A percentile compares a stretch with the other conserved stretches of the same genome.
Evolutionary conservation across 92 coral and sea anemone genomes (phyloP).

Genomic region (Paramuricea clavata): DNA sequence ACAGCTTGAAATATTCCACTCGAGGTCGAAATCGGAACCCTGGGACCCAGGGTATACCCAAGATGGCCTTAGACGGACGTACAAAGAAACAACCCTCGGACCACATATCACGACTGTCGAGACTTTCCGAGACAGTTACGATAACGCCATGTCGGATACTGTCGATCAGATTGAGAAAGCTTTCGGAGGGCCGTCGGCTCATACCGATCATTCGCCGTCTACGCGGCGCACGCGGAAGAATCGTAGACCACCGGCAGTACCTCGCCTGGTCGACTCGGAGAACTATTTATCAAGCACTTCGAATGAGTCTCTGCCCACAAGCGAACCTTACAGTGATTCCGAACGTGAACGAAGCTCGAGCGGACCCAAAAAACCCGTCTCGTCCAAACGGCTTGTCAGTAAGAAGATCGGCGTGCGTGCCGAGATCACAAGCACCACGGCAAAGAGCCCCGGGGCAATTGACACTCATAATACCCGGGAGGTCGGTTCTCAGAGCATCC

Average conservation of each 20-base stretch:
- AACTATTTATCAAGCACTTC: conserved; percentile 33
- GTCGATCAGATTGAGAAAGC: conserved; percentile 97
- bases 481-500: conserved; percentile 25
- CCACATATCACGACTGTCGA: conserved; percentile 91
- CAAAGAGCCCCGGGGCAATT: conserved; percentile 42
- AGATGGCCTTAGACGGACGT: conserved; percentile 73
- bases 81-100: conserved; percentile 95
- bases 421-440: conserved; percentile 54
- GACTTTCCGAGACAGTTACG: conserved; percentile 88
- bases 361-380: conserved; percentile 12
- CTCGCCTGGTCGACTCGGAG: conserved; percentile 17
- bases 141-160: conserved; percentile 91
- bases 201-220: conserved; percentile 35
- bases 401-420: conserved; percentile 52
- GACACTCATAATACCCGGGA: conserved; percentile 34
- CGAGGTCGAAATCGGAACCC: conserved; percentile 53
- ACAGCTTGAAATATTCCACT: conserved; percentile 54
- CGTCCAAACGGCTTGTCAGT: conserved; percentile 51
- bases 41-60: conserved; percentile 61
- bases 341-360: conserved; percentile 12
- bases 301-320: conserved; percentile 33
- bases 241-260: not conserved
- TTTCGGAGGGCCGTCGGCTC: conserved; percentile 68
- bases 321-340: conserved; percentile 37
- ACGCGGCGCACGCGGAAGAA: conserved; percentile 6